Percentiles rank a stretch among this genome's conserved stretches.
Conservation (phyloP, 2,888 invertebrate species). For the Andrena marginata region DNA sequence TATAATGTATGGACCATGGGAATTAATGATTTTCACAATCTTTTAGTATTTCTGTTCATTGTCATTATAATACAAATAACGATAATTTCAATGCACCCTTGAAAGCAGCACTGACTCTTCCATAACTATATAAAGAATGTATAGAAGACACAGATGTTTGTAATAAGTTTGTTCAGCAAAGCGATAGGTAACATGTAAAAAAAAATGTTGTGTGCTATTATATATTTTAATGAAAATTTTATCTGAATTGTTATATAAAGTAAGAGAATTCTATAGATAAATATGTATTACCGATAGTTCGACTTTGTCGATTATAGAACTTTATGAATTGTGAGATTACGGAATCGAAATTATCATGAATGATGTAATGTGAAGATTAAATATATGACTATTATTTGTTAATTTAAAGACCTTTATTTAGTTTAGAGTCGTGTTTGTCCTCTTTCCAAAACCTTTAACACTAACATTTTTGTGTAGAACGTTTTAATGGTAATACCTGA, state of each 20-base stretch:
- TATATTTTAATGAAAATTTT: constrained; percentile 64
- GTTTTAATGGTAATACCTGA: neutral
- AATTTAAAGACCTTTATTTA: constrained; percentile 35
- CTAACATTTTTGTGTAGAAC: neutral
- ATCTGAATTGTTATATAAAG: constrained; percentile 51
- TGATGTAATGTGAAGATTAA: constrained; percentile 55
- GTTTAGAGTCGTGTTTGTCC: constrained; percentile 40
- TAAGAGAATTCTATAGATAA: constrained; percentile 37
- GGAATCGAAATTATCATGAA: constrained; percentile 28
- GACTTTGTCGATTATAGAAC: constrained; percentile 33
- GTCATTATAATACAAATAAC: neutral
- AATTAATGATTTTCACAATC: constrained; percentile 15
- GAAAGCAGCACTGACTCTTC: constrained; percentile 5
- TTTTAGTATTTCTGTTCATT: neutral
- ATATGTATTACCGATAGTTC: constrained; percentile 37
- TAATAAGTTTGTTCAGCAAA: constrained; percentile 25
- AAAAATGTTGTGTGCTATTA: constrained; percentile 36
- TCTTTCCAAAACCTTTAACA: constrained; percentile 38
- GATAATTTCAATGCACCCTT: constrained; percentile 19
- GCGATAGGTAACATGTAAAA: constrained; percentile 31
- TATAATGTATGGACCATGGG: constrained; percentile 50
- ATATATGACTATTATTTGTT: constrained; percentile 65
- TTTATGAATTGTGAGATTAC: constrained; percentile 47
- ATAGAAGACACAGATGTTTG: constrained; percentile 13
- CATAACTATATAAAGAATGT: neutral